A percentile compares a stretch with the other conserved stretches of the same genome.
Conservation (phyloP, 2,888 invertebrate genomes). For the Melanchra persicariae region DNA sequence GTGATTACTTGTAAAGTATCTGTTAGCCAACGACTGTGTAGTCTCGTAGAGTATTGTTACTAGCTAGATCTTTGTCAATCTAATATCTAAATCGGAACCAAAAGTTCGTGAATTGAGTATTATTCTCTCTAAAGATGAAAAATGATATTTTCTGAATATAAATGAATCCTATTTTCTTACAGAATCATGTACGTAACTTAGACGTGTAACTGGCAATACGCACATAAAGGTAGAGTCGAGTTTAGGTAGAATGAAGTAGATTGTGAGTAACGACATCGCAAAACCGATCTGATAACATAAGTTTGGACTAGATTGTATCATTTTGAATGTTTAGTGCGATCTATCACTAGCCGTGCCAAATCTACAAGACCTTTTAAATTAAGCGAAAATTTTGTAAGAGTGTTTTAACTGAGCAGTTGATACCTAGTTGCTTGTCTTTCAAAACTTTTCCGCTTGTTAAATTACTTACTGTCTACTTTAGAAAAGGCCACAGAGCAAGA, state of each 20-base stretch:
- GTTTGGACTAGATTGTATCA: constrained; percentile 55
- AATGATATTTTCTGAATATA: constrained; percentile 87
- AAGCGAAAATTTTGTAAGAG: constrained; percentile 66
- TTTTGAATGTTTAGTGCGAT: constrained; percentile 68
- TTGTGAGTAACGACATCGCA: constrained; percentile 67
- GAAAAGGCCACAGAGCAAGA: constrained; percentile 60
- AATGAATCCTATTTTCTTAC: constrained; percentile 90
- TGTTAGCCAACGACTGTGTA: constrained; percentile 86
- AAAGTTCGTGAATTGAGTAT: constrained; percentile 83
- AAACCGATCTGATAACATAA: constrained; percentile 64
- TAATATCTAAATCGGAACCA: constrained; percentile 81
- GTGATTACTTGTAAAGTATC: constrained; percentile 73
- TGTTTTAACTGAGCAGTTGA: constrained; percentile 65
- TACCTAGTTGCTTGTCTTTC: constrained; percentile 67
- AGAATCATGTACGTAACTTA: constrained; percentile 84
- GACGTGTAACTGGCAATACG: constrained; percentile 86
- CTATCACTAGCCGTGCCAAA: constrained; percentile 84
- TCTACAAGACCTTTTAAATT: constrained; percentile 73
- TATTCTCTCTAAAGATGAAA: constrained; percentile 80
- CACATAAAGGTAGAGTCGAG: constrained; percentile 81
- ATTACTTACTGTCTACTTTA: constrained; percentile 65
- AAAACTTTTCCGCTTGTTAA: constrained; percentile 68
- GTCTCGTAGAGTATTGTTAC: constrained; percentile 82
- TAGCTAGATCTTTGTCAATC: constrained; percentile 83
- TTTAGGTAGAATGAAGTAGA: constrained; percentile 74